phyloP scores from a whole-genome alignment of 2,888 invertebrate species.

The Keiferia lycopersicella region DNA sequence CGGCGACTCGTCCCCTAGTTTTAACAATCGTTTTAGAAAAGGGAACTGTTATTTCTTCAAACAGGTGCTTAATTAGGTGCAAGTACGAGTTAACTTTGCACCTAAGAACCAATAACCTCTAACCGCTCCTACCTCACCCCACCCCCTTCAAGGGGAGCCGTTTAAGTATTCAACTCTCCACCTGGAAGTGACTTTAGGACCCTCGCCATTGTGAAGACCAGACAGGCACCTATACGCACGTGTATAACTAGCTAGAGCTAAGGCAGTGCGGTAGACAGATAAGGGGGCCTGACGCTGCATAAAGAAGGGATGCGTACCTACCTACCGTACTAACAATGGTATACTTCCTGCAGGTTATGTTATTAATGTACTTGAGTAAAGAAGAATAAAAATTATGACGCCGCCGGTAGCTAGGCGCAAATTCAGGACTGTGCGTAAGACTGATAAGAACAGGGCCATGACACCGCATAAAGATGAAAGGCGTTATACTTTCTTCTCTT shows the following conservation, averaged over 20 bases:
- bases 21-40: too few species aligned
- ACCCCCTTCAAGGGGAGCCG: constrained; percentile 44
- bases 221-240: constrained; percentile 49
- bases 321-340: not conserved
- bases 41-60: too few species aligned
- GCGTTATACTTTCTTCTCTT: too few species aligned
- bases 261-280: constrained; percentile 29
- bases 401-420: too few species aligned
- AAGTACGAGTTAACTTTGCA: not conserved
- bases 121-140: not conserved
- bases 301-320: not conserved
- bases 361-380: not conserved
- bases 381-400: not conserved
- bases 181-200: constrained; percentile 71
- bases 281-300: constrained; percentile 18
- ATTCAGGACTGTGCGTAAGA: too few species aligned
- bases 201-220: constrained; percentile 64
- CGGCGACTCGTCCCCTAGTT: too few species aligned
- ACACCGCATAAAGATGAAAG: too few species aligned
- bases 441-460: too few species aligned
- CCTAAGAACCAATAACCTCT: not conserved
- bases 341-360: not conserved
- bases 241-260: constrained; percentile 25
- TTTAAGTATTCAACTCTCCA: constrained; percentile 66
- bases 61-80: too few species aligned